Evolutionary conservation across 2,113 vertebrate genomes (phyloP), one percentile per base, ranked within the genome.

Genomic region (Forbesichthys agassizii): DNA sequence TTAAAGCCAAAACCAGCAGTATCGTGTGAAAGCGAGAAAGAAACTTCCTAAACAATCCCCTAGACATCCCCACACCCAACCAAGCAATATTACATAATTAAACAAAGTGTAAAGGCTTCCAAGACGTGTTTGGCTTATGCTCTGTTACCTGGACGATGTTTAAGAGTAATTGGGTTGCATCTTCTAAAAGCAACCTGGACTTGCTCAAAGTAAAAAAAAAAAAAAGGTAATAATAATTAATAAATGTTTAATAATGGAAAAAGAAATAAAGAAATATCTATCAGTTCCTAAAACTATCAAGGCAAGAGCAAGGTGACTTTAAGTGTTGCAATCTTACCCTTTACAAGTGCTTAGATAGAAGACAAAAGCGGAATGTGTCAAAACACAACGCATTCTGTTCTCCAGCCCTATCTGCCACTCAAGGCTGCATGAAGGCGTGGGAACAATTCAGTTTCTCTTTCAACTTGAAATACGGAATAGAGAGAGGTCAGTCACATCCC

Each of bases 61-160:
- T 46, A 58, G 27, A 16, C 62, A 57, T n/a, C 27, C 48, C 73
- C 27, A 27, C 27, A 77, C 13, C 14, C 63, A 56, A 12, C 58
- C 55, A 36, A 55, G 63, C 70, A 79, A 81, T 68, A 42, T 5
- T 1, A 42, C 33, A 53, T 33, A 66, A 47, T 53, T 20, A 68
- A 6, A 33, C 4, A 49, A 62, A 33, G 62, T 53, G 6, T 9
- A 2, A 70, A 57, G 9, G 69, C 53, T 42, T 62, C 3, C 16
- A 68, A 79, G 75, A 81, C 14, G 68, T 57, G 48, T 5, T 73
- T 48, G 33, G 62, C 51, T 18, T 56, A n/a, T 51, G 9, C 9
- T 27, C 61, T 73, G 14, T 46, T 57, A 48, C 47, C 33, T 33
- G 49, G 67, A 42, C 36, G 4, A 6, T 55, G 53, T 46, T 49